Evolutionary conservation across 2,888 invertebrate species (phyloP).

Genomic region (Metellina segmentata): DNA sequence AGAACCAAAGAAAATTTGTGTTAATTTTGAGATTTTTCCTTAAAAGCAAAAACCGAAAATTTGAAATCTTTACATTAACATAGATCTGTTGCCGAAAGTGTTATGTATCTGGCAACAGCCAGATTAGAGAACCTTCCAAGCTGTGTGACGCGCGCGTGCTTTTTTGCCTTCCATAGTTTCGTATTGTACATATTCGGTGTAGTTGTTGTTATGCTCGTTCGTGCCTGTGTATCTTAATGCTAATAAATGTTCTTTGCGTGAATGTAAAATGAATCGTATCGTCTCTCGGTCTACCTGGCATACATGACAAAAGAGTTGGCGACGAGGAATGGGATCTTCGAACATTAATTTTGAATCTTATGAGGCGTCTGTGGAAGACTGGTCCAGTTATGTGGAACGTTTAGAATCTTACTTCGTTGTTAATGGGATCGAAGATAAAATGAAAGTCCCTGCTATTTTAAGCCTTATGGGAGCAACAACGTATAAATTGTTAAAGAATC

Average conservation of each 20-base stretch:
- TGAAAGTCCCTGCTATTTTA: slow-evolving; percentile 64
- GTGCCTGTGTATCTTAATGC: slow-evolving; percentile 53
- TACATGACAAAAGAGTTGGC: slow-evolving; percentile 63
- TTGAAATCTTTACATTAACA: no score
- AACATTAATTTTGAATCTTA: no score
- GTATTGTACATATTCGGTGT: slow-evolving; percentile 50
- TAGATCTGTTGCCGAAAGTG: not conserved
- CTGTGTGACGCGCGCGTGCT: not conserved
- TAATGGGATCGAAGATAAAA: slow-evolving; percentile 63
- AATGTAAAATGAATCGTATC: slow-evolving; percentile 63
- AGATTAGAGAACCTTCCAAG: slow-evolving; percentile 32
- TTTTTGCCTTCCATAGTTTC: not conserved
- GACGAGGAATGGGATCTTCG: slow-evolving; percentile 61
- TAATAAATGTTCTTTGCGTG: slow-evolving; percentile 30
- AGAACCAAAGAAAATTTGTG: no score
- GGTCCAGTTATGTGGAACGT: slow-evolving; percentile 62
- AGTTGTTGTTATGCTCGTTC: slow-evolving; percentile 55
- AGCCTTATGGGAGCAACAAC: slow-evolving; percentile 65
- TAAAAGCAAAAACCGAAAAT: no score
- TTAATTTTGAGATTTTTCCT: no score
- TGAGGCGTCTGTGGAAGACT: slow-evolving; percentile 47
- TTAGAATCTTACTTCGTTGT: slow-evolving; percentile 65
- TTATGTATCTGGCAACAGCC: slow-evolving; percentile 61
- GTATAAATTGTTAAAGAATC: slow-evolving; percentile 62
- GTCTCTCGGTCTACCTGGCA: slow-evolving; percentile 58